Evolutionary conservation across 2,888 invertebrate species (phyloP).

Genomic region (Eupithecia subfuscata): DNA sequence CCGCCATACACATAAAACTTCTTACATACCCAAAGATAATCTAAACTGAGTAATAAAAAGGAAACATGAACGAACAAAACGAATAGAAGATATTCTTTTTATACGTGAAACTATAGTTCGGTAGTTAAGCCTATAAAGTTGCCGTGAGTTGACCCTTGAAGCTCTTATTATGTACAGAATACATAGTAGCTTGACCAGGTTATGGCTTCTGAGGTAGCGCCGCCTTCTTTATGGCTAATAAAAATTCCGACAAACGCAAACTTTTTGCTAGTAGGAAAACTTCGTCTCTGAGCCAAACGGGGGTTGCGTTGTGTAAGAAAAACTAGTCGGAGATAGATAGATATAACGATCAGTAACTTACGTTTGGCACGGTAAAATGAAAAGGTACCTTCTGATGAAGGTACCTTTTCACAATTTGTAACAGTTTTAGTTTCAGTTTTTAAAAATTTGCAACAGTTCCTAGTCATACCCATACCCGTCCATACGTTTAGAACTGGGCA

Average conservation of each 20-base stretch:
- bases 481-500: no score
- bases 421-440: no score
- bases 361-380: background rate
- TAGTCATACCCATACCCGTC: no score
- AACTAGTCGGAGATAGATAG: background rate
- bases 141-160: constrained; percentile 60
- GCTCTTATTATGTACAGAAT: constrained; percentile 53
- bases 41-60: constrained; percentile 30
- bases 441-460: no score
- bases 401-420: no score
- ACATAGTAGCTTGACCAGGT: constrained; percentile 39
- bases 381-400: no score
- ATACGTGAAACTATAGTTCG: constrained; percentile 51
- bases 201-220: constrained; percentile 59
- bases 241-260: constrained; percentile 64
- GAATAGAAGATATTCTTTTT: constrained; percentile 36
- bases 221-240: constrained; percentile 68
- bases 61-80: constrained; percentile 35
- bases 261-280: constrained; percentile 62
- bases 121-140: constrained; percentile 65
- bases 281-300: constrained; percentile 25
- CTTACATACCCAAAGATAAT: constrained; percentile 23
- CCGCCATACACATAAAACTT: constrained; percentile 11
- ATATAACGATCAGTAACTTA: background rate
- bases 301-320: background rate